Conservation (phyloP, 2,113 vertebrate species). For the Chloropsis cyanopogon region DNA sequence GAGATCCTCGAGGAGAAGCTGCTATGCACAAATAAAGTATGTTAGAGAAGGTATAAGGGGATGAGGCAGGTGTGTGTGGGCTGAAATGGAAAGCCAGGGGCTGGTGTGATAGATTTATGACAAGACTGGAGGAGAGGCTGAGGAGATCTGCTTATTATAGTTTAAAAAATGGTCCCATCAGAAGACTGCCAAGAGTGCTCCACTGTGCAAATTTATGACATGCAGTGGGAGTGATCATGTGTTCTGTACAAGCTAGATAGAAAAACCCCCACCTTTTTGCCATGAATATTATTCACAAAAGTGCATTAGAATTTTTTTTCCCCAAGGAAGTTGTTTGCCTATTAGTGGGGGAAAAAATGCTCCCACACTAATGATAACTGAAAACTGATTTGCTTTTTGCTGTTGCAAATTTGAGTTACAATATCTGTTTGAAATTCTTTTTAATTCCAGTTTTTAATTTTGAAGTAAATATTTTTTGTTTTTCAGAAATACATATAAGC, state of each 20-base stretch:
- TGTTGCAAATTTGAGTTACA: background rate
- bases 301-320: background rate
- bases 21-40: background rate
- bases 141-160: conserved; percentile 29
- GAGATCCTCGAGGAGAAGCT: background rate
- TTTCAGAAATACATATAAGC: background rate
- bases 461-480: background rate
- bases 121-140: conserved; percentile 17
- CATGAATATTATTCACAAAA: background rate
- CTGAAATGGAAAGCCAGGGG: conserved; percentile 19
- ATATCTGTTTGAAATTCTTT: background rate
- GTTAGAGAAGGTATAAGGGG: background rate
- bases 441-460: background rate
- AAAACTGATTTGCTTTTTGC: background rate
- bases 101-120: conserved; percentile 50
- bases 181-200: conserved; percentile 16
- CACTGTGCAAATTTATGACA: conserved; percentile 34
- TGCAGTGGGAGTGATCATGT: conserved; percentile 40
- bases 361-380: background rate
- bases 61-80: conserved; percentile 45
- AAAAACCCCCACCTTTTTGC: background rate
- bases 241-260: background rate
- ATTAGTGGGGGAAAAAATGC: accelerated
- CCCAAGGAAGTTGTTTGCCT: background rate
- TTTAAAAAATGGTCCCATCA: conserved; percentile 28